Evolutionary conservation across 2,113 vertebrate species (phyloP).

Genomic region (Holacanthus passer): DNA sequence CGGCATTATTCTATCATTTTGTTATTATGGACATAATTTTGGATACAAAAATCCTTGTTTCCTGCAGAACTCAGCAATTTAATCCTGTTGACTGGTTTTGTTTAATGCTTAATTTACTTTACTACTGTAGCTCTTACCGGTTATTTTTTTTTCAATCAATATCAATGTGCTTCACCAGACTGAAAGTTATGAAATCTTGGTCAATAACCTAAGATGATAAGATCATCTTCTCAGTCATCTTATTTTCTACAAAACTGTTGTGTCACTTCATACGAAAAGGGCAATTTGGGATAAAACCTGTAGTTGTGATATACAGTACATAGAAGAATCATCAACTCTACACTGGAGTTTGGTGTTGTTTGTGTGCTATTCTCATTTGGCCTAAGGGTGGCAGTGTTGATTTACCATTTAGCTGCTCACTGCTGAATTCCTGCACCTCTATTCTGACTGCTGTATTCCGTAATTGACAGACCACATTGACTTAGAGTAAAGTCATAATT

Average conservation of each 20-base stretch:
- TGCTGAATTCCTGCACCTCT: neutral
- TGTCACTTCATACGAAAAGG: neutral
- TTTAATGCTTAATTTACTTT: neutral
- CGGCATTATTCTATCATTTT: neutral
- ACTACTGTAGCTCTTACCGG: neutral
- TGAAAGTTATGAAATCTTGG: neutral
- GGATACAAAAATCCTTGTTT: neutral
- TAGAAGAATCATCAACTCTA: neutral
- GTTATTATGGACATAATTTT: neutral
- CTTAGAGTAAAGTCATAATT: neutral
- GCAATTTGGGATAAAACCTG: neutral
- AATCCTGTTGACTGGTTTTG: neutral
- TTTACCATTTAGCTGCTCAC: slow-evolving; percentile 58
- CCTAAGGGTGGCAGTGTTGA: slow-evolving; percentile 86
- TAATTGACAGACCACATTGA: slow-evolving; percentile 34
- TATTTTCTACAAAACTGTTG: neutral
- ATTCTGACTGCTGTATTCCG: neutral
- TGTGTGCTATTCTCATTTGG: slow-evolving; percentile 58
- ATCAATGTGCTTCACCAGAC: no score
- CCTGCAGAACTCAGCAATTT: neutral
- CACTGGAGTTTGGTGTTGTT: neutral
- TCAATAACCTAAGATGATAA: neutral
- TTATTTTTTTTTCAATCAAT: no score
- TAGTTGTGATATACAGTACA: neutral
- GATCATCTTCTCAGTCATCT: neutral